Evolutionary conservation across 2,113 vertebrate genomes (phyloP).

Genomic region (Merops nubicus): DNA sequence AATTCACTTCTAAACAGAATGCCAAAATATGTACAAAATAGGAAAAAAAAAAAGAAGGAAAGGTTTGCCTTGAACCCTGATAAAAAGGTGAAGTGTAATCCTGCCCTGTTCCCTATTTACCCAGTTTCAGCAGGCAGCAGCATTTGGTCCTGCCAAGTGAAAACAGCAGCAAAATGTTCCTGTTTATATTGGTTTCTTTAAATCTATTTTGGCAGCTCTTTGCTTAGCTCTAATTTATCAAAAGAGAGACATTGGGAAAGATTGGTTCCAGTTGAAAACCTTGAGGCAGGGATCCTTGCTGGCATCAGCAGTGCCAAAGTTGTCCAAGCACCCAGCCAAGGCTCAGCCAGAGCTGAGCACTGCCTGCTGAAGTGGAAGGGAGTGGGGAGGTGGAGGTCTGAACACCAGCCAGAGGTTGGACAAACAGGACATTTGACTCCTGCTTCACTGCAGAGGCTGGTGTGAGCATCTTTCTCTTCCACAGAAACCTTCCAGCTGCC

Average conservation of each 20-base stretch:
- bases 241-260: neutral
- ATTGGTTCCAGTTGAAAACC: neutral
- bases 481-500: neutral
- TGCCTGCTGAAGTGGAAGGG: fast-evolving
- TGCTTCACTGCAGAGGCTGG: neutral
- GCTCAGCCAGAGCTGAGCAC: neutral
- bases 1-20: neutral
- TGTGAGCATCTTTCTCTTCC: neutral
- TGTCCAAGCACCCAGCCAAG: neutral
- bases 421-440: neutral
- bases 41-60: neutral
- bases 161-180: constrained; percentile 39
- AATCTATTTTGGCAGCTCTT: neutral
- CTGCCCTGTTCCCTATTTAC: constrained; percentile 23
- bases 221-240: constrained; percentile 1
- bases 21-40: neutral
- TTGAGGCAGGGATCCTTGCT: neutral
- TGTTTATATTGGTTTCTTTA: constrained; percentile 30
- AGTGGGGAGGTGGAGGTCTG: neutral
- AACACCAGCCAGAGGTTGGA: neutral
- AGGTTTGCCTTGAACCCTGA: constrained; percentile 17
- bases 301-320: neutral
- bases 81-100: neutral
- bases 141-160: neutral
- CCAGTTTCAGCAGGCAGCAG: constrained; percentile 24